These are phyloP conservation scores for Creontiades dilutus DNA, from an alignment of 2,888 invertebrate genomes.

Conservation along the genomic window DNA sequence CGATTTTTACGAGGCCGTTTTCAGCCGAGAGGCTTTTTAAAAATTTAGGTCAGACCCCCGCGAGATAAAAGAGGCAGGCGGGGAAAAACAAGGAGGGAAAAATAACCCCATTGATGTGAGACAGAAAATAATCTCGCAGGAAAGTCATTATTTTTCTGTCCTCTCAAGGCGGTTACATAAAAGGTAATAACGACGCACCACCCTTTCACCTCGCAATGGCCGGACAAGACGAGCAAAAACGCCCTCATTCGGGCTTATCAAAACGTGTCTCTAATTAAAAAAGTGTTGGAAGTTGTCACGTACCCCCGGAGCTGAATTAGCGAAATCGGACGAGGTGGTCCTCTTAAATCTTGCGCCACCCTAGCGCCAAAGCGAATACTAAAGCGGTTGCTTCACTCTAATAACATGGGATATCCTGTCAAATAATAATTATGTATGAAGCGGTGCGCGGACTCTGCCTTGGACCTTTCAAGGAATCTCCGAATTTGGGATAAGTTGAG, in stretches of 20 bases:
- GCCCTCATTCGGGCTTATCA: slow-evolving; percentile 37
- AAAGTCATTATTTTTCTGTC: slow-evolving; percentile 4
- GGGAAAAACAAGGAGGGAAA: neutral
- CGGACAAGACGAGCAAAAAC: neutral
- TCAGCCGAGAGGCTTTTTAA: neutral
- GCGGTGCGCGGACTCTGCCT: neutral
- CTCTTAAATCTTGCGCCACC: slow-evolving; percentile 17
- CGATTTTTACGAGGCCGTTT: slow-evolving; percentile 16
- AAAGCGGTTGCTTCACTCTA: neutral
- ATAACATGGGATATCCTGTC: neutral
- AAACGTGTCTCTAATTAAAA: slow-evolving; percentile 49
- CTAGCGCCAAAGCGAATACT: neutral
- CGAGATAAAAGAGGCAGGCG: neutral
- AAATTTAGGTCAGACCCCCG: slow-evolving; percentile 24
- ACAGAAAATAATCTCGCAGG: slow-evolving; percentile 20
- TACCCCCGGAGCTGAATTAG: slow-evolving; percentile 26
- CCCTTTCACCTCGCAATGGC: neutral
- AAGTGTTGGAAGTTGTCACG: slow-evolving; percentile 33
- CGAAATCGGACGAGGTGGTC: slow-evolving; percentile 26
- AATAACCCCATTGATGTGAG: neutral
- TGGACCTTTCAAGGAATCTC: neutral
- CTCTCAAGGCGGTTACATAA: slow-evolving; percentile 17
- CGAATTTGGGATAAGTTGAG: neutral
- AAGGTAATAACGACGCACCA: slow-evolving; percentile 10
- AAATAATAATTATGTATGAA: slow-evolving; percentile 24